Base-by-base conservation (phyloP, 2,888 invertebrate species). In the Ormia ochracea region DNA sequence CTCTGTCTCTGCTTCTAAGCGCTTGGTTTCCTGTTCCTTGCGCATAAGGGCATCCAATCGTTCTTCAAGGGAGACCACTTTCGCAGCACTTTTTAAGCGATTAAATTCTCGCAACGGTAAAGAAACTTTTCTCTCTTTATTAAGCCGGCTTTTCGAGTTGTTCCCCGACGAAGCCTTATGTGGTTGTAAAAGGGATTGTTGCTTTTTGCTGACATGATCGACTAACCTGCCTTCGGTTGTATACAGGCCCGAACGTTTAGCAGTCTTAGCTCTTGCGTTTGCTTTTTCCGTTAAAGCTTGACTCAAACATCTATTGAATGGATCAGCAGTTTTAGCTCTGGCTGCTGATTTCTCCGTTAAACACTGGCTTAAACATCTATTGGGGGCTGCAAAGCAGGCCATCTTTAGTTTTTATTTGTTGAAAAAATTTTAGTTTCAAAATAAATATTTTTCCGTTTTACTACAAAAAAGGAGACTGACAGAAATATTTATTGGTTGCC, bases 1-100 rank as follows among this genome's bases (percentile, higher is more conserved):
- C 77, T 93, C 92, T 0, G 93, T 92, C 83, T 93, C 91, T 79
- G 90, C 89, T 41, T 91, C 91, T 7, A 92, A 90, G 70, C 90
- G 89, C 14, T 88, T 87, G 74, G 90, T 90, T 45, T 90, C 89
- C 28, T 87, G 85, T 81, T 91, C 90, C 0, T 87, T 88, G 66
- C 88, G 87, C 50, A 91, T 88, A 4, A 91, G 84, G 80, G 89
- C 88, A 70, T 88, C 87, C 28, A 90, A 84, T 52, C 89, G 89
- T 9, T 92, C 92, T 82, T 91, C 88, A 0, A 90, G 81, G 1
- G 90, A 91, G 3, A 91, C 82, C 1, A 93, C 92, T 87, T 90
- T 91, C 0, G 93, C 92, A 79, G 93, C 92, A 45, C 91, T 90
- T 85, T 91, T 91, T 3, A 94, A 86, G 33, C 93, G 88, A 1